Percentiles rank a stretch among this genome's conserved stretches.
These are phyloP conservation scores for Fukomys damarensis DNA, from an alignment of 2,113 vertebrate genomes.

Conservation along the genomic window DNA sequence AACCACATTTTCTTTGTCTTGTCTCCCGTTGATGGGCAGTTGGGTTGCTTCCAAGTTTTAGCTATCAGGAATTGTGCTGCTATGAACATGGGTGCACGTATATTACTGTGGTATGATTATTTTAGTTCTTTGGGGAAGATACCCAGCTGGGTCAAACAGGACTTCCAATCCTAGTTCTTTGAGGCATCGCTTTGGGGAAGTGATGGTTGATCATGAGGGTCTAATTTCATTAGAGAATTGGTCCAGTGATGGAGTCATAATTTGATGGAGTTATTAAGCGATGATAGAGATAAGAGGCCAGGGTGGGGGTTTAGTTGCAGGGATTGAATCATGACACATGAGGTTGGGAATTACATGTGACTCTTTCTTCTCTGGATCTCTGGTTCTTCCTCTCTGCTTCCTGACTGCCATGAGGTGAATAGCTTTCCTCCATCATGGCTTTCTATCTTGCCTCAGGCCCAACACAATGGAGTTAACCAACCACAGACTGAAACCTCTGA, in stretches of 20 bases:
- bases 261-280: background rate
- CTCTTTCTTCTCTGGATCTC: background rate
- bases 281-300: background rate
- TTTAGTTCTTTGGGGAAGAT: too few species aligned
- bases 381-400: background rate
- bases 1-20: too few species aligned
- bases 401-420: background rate
- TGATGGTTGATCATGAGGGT: background rate
- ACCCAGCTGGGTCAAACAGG: too few species aligned
- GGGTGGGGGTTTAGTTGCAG: background rate
- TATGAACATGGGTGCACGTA: too few species aligned
- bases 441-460: background rate
- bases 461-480: background rate
- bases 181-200: too few species aligned
- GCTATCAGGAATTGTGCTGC: too few species aligned
- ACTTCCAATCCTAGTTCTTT: too few species aligned
- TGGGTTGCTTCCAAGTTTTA: too few species aligned
- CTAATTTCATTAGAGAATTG: background rate
- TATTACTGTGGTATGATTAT: too few species aligned
- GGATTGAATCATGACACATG: background rate
- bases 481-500: background rate
- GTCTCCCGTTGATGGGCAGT: too few species aligned
- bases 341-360: background rate
- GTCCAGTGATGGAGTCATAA: background rate
- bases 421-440: background rate